Conservation (phyloP, 2,113 vertebrate species). For the Odontophorus gujanensis region DNA sequence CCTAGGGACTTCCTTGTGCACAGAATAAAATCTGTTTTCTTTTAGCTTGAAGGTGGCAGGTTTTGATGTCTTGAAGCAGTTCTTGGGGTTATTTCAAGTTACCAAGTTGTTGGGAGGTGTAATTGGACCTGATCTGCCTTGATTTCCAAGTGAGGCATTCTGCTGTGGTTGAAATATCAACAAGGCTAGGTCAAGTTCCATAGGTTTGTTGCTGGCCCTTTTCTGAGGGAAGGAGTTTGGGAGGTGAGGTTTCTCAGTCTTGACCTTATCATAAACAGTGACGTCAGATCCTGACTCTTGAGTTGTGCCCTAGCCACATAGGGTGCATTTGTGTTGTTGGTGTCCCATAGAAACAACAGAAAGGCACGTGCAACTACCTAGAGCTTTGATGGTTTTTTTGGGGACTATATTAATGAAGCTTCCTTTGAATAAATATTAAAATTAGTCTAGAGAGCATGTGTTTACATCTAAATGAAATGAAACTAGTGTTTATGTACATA, state of each 20-base stretch:
- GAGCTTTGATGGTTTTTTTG: neutral
- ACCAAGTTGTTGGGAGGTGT: neutral
- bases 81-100: neutral
- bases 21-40: neutral
- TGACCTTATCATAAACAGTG: neutral
- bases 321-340: neutral
- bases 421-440: neutral
- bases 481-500: neutral
- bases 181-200: too few relatives aligned
- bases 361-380: neutral
- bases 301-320: neutral
- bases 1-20: neutral
- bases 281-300: neutral
- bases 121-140: neutral
- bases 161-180: neutral
- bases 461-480: neutral
- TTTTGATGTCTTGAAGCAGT: neutral
- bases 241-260: neutral
- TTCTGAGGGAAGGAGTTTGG: neutral
- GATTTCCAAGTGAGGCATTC: neutral
- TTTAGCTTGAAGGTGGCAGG: too few relatives aligned
- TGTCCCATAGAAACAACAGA: neutral
- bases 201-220: neutral
- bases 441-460: neutral
- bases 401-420: neutral